Conservation (phyloP, 2,113 vertebrate genomes). For the Charadrius vociferus region DNA sequence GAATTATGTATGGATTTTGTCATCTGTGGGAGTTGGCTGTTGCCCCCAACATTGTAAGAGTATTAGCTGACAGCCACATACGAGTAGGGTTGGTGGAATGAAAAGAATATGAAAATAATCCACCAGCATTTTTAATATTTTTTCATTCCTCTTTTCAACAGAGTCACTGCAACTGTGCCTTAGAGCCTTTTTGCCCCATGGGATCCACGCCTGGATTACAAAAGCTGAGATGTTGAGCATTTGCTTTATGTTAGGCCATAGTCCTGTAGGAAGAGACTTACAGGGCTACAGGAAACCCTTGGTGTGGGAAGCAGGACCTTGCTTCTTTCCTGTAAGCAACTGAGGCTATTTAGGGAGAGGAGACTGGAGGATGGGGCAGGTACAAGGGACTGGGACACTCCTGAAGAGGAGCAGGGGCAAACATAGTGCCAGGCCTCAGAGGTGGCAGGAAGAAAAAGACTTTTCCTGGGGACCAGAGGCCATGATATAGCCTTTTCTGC, state of each 20-base stretch:
- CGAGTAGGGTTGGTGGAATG: neutral
- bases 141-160: neutral
- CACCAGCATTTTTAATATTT: neutral
- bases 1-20: neutral
- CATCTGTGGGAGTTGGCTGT: neutral
- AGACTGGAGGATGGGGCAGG: neutral
- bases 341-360: neutral
- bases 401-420: neutral
- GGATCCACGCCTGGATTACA: neutral
- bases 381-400: neutral
- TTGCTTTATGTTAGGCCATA: neutral
- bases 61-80: neutral
- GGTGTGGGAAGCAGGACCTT: neutral
- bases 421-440: neutral
- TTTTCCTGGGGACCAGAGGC: neutral
- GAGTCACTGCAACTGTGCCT: neutral
- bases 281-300: neutral
- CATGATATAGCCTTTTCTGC: neutral
- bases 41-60: neutral
- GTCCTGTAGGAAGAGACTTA: neutral
- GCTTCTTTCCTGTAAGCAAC: neutral
- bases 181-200: neutral
- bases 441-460: neutral
- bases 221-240: neutral
- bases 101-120: neutral